These are phyloP conservation scores for Tiaroga cobitis DNA, from an alignment of 2,797 vertebrate genomes.

Conservation along the genomic window DNA sequence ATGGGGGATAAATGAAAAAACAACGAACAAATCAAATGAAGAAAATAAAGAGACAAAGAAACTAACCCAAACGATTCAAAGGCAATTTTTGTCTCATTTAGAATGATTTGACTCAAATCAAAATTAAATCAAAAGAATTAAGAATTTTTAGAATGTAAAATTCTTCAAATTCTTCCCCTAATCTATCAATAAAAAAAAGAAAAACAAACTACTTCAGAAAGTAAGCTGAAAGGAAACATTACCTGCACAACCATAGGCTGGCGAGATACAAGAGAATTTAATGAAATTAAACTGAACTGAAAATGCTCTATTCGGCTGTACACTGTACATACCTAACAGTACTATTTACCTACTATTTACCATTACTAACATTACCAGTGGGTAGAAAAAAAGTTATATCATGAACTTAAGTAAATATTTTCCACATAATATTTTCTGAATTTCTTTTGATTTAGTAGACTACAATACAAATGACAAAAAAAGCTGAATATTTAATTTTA, in stretches of 20 bases:
- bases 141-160: neutral
- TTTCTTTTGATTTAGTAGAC: neutral
- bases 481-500: neutral
- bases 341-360: too few species aligned
- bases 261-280: neutral
- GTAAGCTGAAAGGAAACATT: neutral
- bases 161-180: neutral
- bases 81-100: too few species aligned
- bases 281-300: neutral
- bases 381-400: neutral
- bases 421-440: neutral
- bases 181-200: conserved; percentile 2
- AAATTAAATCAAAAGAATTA: neutral
- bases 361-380: too few species aligned
- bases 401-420: neutral
- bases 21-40: neutral
- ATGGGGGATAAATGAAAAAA: neutral
- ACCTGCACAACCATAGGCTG: neutral
- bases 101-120: neutral
- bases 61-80: neutral
- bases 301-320: neutral
- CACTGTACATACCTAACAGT: neutral
- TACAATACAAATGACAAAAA: neutral
- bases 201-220: neutral
- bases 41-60: neutral